Evolutionary conservation across 1,140 invertebrate species (phyloP).

Genomic region (Camponotus floridanus): DNA sequence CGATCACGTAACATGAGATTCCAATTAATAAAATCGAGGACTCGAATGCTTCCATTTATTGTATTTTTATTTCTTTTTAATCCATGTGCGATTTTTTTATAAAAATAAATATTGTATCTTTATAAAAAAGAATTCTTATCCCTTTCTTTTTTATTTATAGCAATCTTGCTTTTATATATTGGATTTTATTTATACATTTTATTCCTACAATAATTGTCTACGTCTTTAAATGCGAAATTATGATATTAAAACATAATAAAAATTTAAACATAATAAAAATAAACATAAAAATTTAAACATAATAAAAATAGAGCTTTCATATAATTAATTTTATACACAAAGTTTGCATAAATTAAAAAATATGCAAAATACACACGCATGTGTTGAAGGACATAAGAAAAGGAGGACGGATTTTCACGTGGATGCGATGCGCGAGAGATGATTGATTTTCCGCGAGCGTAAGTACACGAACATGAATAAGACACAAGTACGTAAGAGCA

Average conservation of each 20-base stretch:
- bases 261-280: too few species aligned
- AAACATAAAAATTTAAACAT: too few species aligned
- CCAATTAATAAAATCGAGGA: neutral
- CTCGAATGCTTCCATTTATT: neutral
- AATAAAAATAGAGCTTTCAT: too few species aligned
- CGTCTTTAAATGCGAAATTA: too few species aligned
- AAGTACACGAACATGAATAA: neutral
- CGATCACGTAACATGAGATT: neutral
- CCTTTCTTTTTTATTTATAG: too few species aligned
- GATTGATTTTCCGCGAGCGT: neutral
- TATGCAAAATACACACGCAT: neutral
- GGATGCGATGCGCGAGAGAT: neutral
- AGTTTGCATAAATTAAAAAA: neutral
- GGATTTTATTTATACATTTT: too few species aligned
- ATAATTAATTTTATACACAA: neutral
- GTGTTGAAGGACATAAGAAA: neutral
- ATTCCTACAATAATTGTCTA: too few species aligned
- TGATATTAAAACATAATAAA: too few species aligned
- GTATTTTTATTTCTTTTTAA: neutral
- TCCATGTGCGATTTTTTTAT: neutral
- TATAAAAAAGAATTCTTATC: neutral
- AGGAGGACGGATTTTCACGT: neutral
- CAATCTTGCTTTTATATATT: too few species aligned
- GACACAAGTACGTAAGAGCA: neutral
- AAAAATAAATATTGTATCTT: constrained; percentile 2